Base-by-base conservation (phyloP, 2,113 vertebrate genomes). In the Chloebia gouldiae region DNA sequence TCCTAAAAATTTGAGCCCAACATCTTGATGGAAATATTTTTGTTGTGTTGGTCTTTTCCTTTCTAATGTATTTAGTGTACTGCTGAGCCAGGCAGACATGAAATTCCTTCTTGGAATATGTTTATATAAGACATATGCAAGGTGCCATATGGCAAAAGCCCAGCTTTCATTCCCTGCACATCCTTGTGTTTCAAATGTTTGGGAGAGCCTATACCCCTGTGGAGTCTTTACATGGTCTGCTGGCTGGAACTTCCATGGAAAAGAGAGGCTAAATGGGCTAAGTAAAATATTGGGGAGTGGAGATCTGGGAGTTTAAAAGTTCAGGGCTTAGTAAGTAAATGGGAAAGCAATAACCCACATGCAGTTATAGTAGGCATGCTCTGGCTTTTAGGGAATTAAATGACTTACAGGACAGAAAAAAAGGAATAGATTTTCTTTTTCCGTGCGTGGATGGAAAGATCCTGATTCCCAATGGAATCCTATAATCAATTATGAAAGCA, bases 141-240 rank as follows among this genome's bases (percentile, higher is more conserved):
- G 82, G 90, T 96, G 88, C 93, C 88, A 83, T 95, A 70, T 96
- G 96, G 95, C 85, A 95, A 83, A 86, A 13, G 24, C 85, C 79
- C 94, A 96, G 75, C 44, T 90, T 92, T 83, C 75, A 69, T 85
- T 92, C 64, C 40, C 51, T 90, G 90, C 68, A 93, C 90, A 93
- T 94, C 92, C 56, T 71, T 93, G 76, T 94, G 86, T 93, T 95
- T 94, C 82, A 71, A 11, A 71, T 94, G 56, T 86, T 78, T 96
- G 82, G 86, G 93, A 90, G 85, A 96, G n/a, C 61, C 16, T 35
- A 8, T 78, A 68, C 44, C 64, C 64, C 82, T 78, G 60, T 0
- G 4, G 86, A 84, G 76, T 56, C 80, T 93, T 95, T 90, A 93
- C 47, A 59, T 83, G 79, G 82, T 96, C 92, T 94, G 87, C 90